Percentiles rank a stretch among this genome's conserved stretches.
Evolutionary conservation across 2,113 vertebrate genomes (phyloP).

Genomic region (Pomatorhinus ruficollis): DNA sequence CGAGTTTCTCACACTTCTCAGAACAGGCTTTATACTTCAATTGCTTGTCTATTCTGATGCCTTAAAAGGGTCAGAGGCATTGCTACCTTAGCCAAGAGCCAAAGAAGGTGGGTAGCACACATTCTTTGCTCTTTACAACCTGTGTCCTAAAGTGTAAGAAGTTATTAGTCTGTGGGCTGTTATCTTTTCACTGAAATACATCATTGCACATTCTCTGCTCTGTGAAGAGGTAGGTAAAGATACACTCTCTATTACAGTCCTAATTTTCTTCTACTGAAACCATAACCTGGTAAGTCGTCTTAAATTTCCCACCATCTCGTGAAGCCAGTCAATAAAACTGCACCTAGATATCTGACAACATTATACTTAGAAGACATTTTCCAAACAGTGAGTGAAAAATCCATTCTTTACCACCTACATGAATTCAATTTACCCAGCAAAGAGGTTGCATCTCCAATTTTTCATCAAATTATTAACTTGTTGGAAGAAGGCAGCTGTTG

Average conservation of each 20-base stretch:
- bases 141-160: not conserved
- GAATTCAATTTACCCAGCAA: not conserved
- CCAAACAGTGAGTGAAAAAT: not conserved
- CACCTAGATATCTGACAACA: not conserved
- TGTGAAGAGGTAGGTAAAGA: not conserved
- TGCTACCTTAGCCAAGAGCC: not conserved
- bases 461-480: not conserved
- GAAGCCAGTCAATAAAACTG: not conserved
- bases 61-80: not conserved
- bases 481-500: not conserved
- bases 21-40: not conserved
- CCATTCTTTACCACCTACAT: not conserved
- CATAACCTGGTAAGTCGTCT: not conserved
- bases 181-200: not conserved
- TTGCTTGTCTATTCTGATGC: not conserved
- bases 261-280: not conserved
- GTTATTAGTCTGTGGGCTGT: not conserved
- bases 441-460: not conserved
- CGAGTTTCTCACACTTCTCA: not conserved
- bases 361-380: not conserved
- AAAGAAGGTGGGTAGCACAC: not conserved
- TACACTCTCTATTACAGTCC: not conserved
- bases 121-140: not conserved
- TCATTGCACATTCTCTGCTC: not conserved
- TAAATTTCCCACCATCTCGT: not conserved